phyloP scores from a whole-genome alignment of 2,113 vertebrate genomes.

The Osmerus mordax region DNA sequence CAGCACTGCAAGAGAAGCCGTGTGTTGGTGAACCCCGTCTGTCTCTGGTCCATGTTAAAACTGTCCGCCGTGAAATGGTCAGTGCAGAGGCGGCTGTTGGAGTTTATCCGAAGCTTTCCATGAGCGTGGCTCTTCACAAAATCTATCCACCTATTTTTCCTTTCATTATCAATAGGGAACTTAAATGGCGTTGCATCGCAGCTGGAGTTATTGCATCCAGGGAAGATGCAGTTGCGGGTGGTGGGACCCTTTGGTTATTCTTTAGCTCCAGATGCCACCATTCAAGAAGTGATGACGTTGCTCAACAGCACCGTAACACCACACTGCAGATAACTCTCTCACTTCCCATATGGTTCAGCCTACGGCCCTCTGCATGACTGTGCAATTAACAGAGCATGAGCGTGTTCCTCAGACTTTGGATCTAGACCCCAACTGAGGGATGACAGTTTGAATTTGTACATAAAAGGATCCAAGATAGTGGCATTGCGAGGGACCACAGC shows the following conservation, averaged over 20 bases:
- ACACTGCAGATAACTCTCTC: background rate
- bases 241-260: constrained; percentile 1
- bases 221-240: too few species aligned
- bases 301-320: background rate
- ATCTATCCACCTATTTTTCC: too few species aligned
- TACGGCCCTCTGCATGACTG: constrained; percentile 55
- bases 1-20: too few species aligned
- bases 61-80: too few species aligned
- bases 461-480: constrained; percentile 24
- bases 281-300: background rate
- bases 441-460: constrained; percentile 71
- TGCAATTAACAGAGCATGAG: constrained; percentile 60
- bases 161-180: too few species aligned
- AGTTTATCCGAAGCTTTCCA: too few species aligned
- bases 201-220: too few species aligned
- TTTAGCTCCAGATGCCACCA: constrained; percentile 7
- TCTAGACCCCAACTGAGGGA: constrained; percentile 61
- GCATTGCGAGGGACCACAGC: constrained; percentile 35
- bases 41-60: too few species aligned
- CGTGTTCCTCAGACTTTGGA: constrained; percentile 66
- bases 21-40: too few species aligned
- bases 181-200: too few species aligned
- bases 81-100: too few species aligned
- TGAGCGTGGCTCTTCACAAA: too few species aligned
- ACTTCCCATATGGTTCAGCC: constrained; percentile 24